These are phyloP conservation scores for Ormyrus pomaceus DNA, from an alignment of 2,888 invertebrate genomes.

Conservation along the genomic window DNA sequence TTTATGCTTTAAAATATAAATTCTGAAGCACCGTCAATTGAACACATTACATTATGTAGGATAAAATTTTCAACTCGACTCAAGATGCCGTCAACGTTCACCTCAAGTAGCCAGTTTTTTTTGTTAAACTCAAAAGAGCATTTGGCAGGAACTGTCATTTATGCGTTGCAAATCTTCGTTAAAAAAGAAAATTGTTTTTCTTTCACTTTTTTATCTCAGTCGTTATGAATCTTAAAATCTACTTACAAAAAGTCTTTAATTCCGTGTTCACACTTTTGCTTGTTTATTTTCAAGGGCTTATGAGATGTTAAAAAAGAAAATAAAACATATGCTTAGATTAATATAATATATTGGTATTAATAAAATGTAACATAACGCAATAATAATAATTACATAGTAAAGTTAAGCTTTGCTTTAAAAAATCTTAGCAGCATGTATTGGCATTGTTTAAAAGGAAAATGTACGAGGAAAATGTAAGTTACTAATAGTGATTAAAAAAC, in stretches of 20 bases:
- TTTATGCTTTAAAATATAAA: slow-evolving; percentile 41
- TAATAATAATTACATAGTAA: slow-evolving; percentile 73
- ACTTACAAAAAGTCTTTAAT: slow-evolving; percentile 38
- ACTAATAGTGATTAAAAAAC: slow-evolving; percentile 27
- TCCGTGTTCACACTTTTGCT: slow-evolving; percentile 19
- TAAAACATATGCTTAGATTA: slow-evolving; percentile 69
- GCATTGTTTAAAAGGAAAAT: slow-evolving; percentile 31
- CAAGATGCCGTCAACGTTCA: slow-evolving; percentile 16
- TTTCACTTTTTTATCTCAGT: slow-evolving; percentile 45
- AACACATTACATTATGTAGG: slow-evolving; percentile 46
- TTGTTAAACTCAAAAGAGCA: slow-evolving; percentile 49
- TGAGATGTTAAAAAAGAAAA: slow-evolving; percentile 51
- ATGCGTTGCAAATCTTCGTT: slow-evolving; percentile 45
- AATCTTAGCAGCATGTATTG: slow-evolving; percentile 52
- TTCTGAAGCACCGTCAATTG: slow-evolving; percentile 49
- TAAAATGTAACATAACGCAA: slow-evolving; percentile 75
- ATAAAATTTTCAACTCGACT: slow-evolving; percentile 49
- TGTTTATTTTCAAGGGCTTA: slow-evolving; percentile 37
- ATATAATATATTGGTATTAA: slow-evolving; percentile 75
- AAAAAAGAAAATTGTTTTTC: slow-evolving; percentile 36
- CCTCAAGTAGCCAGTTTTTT: slow-evolving; percentile 32
- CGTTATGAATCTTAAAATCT: slow-evolving; percentile 40
- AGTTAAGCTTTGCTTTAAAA: slow-evolving; percentile 62
- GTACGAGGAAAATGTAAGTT: slow-evolving; percentile 36
- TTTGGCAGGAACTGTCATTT: slow-evolving; percentile 51